Evolutionary conservation across 1,140 invertebrate genomes (phyloP), one percentile per base, ranked within the genome.

Genomic region (Mycetomoellerius zeteki): DNA sequence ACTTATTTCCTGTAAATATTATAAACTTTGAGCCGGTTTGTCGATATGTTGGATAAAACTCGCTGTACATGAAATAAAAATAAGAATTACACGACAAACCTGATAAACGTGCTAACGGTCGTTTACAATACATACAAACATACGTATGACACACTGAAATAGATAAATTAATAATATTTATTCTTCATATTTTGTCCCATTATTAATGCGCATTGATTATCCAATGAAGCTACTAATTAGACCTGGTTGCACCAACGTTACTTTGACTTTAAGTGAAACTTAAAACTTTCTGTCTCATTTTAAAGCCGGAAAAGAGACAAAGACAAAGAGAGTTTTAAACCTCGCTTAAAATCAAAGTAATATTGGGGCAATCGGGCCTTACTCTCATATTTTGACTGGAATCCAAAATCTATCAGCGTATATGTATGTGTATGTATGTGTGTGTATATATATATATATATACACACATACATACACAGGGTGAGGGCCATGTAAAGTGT

Each of bases 21-120:
- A 93, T 94, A 94, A 94, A 91, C 92, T 90, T 94, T 94, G 94
- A 94, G 93, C 88, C 82, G 78, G 72, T 52, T 82, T 89, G 75
- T 33, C 76, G 82, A 87, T 85, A 71, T 56, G 72, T 86, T 37
- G 33, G 52, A 86, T 88, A 86, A 90, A 89, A 88, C 60, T 82
- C 60, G 76, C 80, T 86, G 62, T 87, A 92, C 65, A 86, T 5
- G 77, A 90, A 71, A 72, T 77, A 62, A 76, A 71, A 72, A 85
- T 75, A 27, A n/a, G n/a, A n/a, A n/a, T 67, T 80, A 33, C 3
- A 1, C 62, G 78, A 65, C 37, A 77, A 84, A 77, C 50, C 47
- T 30, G 12, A 24, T 12, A 24, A 69, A 89, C 77, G 76, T 77
- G 88, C 85, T 84, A 43, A 86, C 72, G 85, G 43, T 54, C 54